phyloP scores from a whole-genome alignment of 2,888 invertebrate genomes.

The Tenthredo scrophulariae region DNA sequence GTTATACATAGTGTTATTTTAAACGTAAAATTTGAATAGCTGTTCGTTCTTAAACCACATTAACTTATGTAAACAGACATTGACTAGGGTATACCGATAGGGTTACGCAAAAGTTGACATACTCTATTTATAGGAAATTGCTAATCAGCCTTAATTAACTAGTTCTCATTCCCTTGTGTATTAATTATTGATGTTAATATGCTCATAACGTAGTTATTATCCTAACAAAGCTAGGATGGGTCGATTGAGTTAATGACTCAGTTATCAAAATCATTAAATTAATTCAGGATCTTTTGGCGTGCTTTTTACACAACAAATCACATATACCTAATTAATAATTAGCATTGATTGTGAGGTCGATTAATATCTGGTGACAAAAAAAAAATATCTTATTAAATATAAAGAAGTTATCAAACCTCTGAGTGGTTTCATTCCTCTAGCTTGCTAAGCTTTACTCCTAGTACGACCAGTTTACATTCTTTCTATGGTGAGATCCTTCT shows the following conservation, averaged over 20 bases:
- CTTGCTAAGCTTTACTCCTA: background rate
- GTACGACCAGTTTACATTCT: background rate
- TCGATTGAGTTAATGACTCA: background rate
- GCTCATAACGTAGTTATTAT: slow-evolving; percentile 1
- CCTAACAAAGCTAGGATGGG: slow-evolving; percentile 51
- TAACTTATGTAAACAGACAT: background rate
- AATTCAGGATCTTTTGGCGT: background rate
- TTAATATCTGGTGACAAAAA: background rate
- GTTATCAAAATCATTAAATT: background rate
- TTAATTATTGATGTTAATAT: slow-evolving; percentile 18
- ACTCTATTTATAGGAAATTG: slow-evolving; percentile 63
- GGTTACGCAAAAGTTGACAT: background rate
- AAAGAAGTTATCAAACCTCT: background rate
- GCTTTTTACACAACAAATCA: background rate
- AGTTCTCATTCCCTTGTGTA: slow-evolving; percentile 21
- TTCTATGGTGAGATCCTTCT: background rate
- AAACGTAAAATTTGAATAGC: background rate
- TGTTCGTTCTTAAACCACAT: background rate
- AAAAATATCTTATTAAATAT: background rate
- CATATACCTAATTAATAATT: background rate
- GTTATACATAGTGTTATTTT: background rate
- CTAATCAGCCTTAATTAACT: slow-evolving; percentile 64
- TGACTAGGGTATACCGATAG: background rate
- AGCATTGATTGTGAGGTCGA: background rate
- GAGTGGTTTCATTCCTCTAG: slow-evolving; percentile 12